Evolutionary conservation across 2,113 vertebrate species (phyloP).

Genomic region (Pimephales promelas): DNA sequence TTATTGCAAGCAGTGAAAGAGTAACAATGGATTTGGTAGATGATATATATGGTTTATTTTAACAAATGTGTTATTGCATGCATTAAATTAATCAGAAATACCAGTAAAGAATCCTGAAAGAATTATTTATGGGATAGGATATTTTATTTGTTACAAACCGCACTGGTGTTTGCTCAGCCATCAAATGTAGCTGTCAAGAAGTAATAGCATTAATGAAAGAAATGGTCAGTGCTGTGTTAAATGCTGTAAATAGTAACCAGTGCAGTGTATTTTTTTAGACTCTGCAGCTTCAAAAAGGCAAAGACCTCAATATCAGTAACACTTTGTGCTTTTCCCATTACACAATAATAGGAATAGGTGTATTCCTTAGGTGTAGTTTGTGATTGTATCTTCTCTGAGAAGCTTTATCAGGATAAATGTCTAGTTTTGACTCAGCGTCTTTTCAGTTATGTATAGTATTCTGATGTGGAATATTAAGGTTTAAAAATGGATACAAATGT

Average conservation of each 20-base stretch:
- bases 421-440: neutral
- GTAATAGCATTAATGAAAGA: neutral
- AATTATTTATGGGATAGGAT: neutral
- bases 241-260: slow-evolving; percentile 14
- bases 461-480: neutral
- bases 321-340: slow-evolving; percentile 4
- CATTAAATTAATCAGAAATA: neutral
- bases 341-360: neutral
- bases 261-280: neutral
- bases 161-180: neutral
- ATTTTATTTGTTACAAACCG: neutral
- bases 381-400: neutral
- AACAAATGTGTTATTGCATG: neutral
- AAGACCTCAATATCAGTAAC: neutral
- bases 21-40: no score
- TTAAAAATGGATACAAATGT: neutral
- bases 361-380: slow-evolving; percentile 1
- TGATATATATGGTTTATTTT: no score
- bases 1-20: neutral
- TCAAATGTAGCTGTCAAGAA: neutral
- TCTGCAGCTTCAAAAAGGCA: neutral
- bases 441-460: neutral
- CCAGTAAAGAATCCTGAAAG: neutral
- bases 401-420: slow-evolving; percentile 10
- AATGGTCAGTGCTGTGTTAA: neutral